phyloP scores from a whole-genome alignment of 2,888 invertebrate genomes.

The Cordylochernes scorpioides region DNA sequence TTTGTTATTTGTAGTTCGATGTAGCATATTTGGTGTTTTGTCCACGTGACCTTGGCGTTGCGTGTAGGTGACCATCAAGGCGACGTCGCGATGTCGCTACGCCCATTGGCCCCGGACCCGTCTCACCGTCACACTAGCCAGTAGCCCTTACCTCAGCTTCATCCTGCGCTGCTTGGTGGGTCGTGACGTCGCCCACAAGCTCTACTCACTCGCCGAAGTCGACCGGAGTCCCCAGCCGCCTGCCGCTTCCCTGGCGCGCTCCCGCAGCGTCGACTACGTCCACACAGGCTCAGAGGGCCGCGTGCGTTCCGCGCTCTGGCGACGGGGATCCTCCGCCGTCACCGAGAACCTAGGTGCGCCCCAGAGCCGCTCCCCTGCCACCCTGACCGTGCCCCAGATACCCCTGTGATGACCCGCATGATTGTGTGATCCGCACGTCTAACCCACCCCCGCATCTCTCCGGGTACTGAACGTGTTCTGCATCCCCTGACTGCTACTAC shows the following conservation, averaged over 20 bases:
- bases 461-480: too few species aligned
- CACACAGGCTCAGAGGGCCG: conserved; percentile 46
- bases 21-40: too few species aligned
- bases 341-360: conserved; percentile 2
- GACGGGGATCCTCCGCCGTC: conserved; percentile 26
- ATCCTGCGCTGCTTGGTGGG: conserved; percentile 50
- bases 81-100: conserved; percentile 46
- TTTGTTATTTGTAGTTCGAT: too few species aligned
- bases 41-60: too few species aligned
- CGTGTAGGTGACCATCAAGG: conserved; percentile 50
- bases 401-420: too few species aligned
- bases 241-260: too few species aligned
- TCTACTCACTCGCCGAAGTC: conserved; percentile 48
- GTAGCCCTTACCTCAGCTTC: conserved; percentile 42
- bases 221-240: conserved; percentile 28
- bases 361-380: too few species aligned
- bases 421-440: too few species aligned
- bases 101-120: conserved; percentile 51
- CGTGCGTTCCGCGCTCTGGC: conserved; percentile 30
- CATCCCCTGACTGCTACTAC: too few species aligned
- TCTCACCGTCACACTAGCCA: conserved; percentile 41
- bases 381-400: too few species aligned
- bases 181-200: conserved; percentile 58
- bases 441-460: too few species aligned
- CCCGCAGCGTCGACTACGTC: conserved; percentile 47